Conservation (phyloP, 2,113 vertebrate species). For the Hippocampus abdominalis region DNA sequence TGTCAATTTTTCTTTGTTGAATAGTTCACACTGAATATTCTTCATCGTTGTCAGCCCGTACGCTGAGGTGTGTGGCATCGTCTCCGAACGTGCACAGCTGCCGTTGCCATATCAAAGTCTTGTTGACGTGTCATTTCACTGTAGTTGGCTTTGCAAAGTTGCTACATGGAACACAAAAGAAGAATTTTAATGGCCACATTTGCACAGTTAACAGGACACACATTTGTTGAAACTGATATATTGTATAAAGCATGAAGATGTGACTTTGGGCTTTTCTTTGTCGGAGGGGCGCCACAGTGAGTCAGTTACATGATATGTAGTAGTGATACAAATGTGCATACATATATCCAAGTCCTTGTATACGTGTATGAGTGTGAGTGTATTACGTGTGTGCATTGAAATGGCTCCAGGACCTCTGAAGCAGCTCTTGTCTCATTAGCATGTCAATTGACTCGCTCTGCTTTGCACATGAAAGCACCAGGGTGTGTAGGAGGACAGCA, state of each 20-base stretch:
- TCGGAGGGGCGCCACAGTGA: too few species aligned
- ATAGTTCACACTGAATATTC: not conserved
- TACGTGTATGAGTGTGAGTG: slow-evolving; percentile 11
- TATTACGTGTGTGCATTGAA: slow-evolving; percentile 22
- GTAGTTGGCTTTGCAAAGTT: not conserved
- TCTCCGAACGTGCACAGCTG: not conserved
- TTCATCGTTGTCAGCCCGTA: not conserved
- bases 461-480: slow-evolving; percentile 81
- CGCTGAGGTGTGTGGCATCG: not conserved
- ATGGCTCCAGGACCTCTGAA: slow-evolving; percentile 69
- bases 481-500: slow-evolving; percentile 71
- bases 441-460: slow-evolving; percentile 85
- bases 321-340: slow-evolving; percentile 16
- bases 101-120: not conserved
- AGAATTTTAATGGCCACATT: not conserved
- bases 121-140: not conserved
- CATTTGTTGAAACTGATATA: not conserved
- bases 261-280: too few species aligned
- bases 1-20: not conserved
- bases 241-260: not conserved
- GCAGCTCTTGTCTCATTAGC: slow-evolving; percentile 82
- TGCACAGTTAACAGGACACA: not conserved
- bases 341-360: slow-evolving; percentile 19
- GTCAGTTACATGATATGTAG: not conserved
- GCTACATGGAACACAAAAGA: not conserved